Conservation (phyloP, 2,113 vertebrate genomes). For the Nesoenas mayeri region DNA sequence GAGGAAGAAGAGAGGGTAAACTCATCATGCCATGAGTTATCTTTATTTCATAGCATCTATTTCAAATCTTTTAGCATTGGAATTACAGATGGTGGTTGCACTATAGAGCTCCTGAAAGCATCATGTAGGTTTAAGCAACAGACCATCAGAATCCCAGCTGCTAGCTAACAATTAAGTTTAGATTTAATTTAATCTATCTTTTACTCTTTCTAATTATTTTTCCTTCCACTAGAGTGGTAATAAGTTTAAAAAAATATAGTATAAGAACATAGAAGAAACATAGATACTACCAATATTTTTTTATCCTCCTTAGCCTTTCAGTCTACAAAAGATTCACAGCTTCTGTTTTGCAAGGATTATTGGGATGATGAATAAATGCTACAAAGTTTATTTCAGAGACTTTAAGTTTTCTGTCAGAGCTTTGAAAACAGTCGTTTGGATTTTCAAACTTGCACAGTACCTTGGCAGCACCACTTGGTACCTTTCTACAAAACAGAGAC, state of each 20-base stretch:
- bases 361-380: background rate
- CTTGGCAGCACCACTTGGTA: background rate
- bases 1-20: background rate
- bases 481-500: background rate
- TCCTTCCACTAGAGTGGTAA: background rate
- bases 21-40: background rate
- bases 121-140: background rate
- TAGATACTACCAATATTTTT: background rate
- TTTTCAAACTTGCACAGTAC: background rate
- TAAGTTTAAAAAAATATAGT: background rate
- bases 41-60: background rate
- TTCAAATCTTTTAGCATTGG: background rate
- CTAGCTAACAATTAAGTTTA: background rate
- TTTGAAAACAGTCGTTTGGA: background rate
- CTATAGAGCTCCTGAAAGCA: background rate
- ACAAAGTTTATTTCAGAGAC: background rate
- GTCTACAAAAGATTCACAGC: background rate
- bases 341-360: background rate
- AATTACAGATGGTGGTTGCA: background rate
- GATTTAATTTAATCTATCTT: background rate
- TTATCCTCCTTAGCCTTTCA: background rate
- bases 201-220: background rate
- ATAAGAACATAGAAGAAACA: background rate
- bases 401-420: background rate
- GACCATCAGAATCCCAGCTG: background rate